Percentiles rank a stretch among this genome's conserved stretches.
phyloP scores from a whole-genome alignment of 2,113 vertebrate genomes.

The Neodon shergylaensis region DNA sequence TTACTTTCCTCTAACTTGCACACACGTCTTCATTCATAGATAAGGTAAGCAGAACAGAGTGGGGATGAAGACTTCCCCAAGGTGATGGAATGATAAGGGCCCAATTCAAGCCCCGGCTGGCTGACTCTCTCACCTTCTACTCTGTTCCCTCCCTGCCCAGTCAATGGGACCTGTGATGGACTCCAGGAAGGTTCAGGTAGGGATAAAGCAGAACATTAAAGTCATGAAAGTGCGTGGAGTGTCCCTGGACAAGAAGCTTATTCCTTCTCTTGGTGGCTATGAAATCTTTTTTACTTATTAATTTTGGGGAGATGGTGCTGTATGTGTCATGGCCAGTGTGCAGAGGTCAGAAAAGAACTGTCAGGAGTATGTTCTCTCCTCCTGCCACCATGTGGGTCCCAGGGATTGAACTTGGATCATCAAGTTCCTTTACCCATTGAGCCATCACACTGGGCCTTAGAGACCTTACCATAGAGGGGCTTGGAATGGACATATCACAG shows the following conservation, averaged over 20 bases:
- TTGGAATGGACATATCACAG: not conserved
- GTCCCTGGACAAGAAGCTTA: not conserved
- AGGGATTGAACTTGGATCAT: not conserved
- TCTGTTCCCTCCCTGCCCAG: not conserved
- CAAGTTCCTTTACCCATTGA: not conserved
- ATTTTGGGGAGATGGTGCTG: not conserved
- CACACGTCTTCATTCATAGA: not conserved
- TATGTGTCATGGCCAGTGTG: not conserved
- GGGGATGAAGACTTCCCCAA: not conserved
- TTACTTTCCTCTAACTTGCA: not conserved
- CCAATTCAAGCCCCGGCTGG: not conserved
- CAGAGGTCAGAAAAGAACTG: not conserved
- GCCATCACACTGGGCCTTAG: not conserved
- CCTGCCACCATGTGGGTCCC: not conserved
- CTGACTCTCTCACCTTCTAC: not conserved
- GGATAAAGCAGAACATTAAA: not conserved
- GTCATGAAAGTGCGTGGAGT: not conserved
- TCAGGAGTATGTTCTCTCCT: not conserved
- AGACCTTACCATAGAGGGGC: not conserved
- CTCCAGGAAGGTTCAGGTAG: not conserved
- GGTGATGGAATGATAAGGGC: not conserved
- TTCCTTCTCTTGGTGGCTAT: not conserved
- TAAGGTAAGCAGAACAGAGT: not conserved
- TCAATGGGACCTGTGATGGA: not conserved
- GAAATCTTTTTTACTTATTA: not conserved